Evolutionary conservation across 2,113 vertebrate genomes (phyloP), one percentile per base, ranked within the genome.

Genomic region (Chionodraco myersi): DNA sequence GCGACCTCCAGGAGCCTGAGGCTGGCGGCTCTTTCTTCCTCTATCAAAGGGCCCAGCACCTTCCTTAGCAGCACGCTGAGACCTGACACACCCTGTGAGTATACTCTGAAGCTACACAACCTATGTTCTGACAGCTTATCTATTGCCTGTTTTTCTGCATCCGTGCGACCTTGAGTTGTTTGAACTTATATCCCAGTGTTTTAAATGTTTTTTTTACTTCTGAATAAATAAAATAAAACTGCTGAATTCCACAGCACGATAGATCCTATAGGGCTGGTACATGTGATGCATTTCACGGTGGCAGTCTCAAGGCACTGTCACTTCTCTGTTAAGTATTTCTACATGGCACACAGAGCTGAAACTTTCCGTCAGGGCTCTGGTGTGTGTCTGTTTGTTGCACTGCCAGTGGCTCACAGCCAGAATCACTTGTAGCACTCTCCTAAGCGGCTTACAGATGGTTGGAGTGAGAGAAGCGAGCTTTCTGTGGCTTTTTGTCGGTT

Each of bases 11-110:
- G 95, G 51, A 91, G 88, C 72, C 57, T 70, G 69, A 93, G 74
- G 44, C 79, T 92, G 10, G 74, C 94, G 72, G 83, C 94, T 86
- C 90, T 95, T 13, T 94, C 95, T 54, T 93, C 94, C 15, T 94
- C 92, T 13, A 94, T 96, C 79, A 93, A 77, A 86, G 90, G 72
- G 63, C 87, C 89, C 9, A 74, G 49, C 84, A 87, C 54, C 21
- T 91, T 96, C 85, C 88, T 95, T 12, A 94, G 93, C 81, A 95
- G 94, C 89, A 93, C 96, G 10, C 79, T 83, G 59, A 92, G 90
- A 77, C 94, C 94, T 57, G 92, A 94, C 86, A 77, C 91, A 16
- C 86, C 82, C 54, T 94, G 97, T 98, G 94, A 96, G 97, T 97
- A 10, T 49, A 51, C 26, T n/a, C n/a, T 15, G 3, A 13, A 30